Base-by-base conservation (phyloP, 2,797 vertebrate genomes). In the Setipinna tenuifilis region DNA sequence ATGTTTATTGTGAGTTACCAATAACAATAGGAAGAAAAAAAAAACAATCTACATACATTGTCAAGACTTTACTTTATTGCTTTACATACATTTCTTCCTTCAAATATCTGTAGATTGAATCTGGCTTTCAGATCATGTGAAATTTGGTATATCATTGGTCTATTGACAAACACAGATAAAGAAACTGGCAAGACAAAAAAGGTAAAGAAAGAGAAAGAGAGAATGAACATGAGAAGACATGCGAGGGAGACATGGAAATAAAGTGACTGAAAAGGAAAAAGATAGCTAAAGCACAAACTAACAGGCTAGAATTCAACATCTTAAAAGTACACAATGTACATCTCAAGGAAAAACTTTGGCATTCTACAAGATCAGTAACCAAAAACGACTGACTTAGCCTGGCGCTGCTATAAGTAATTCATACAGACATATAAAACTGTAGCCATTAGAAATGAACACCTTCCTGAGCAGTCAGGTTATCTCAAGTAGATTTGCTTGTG, bases 1-100 rank as follows among this genome's bases (percentile, higher is more conserved):
- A 78, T 78, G 68, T 41, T 41, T 19, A 78, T 78, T 44, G 19
- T 78, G 31, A 78, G 35, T 21, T 41, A 41, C 0, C 9, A 21
- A 19, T 17, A 83, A 48, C 75, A 57, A 14, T 54, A 54, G 50
- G 50, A 54, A 14, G 50, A 14, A 54, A 54, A 78, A 82, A 71
- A 31, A n/a, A 50, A 16, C 48, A 65, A 78, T 25, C 58, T 59
- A 46, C 12, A 78, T 59, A 59, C 54, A 44, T 81, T 5, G 19
- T 61, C 28, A 83, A 86, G 84, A 65, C 46, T 68, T 57, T 83
- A 68, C 41, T 9, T 78, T 78, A 78, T 78, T 78, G 31, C 16
- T 3, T 54, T 54, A 54, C 50, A 54, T 9, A 54, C 50, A 54
- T 54, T 54, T 54, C 9, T 54, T 54, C 3, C 7, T 10, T 54